phyloP scores from a whole-genome alignment of 2,888 invertebrate genomes.

The Tridacna crocea region DNA sequence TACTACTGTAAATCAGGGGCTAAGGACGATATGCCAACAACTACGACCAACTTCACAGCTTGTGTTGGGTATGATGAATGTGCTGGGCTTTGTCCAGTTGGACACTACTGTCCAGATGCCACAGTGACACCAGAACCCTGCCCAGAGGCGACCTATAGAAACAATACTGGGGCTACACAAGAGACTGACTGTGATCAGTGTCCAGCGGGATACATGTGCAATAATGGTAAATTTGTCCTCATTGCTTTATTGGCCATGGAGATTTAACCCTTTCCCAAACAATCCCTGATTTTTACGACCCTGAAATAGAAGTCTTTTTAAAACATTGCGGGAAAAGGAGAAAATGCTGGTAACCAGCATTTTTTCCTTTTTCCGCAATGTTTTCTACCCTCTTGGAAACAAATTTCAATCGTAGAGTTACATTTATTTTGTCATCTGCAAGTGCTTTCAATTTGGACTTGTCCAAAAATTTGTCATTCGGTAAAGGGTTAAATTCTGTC shows the following conservation, averaged over 20 bases:
- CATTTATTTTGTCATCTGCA: too few species aligned
- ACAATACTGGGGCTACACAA: slow-evolving; percentile 72
- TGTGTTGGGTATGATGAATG: slow-evolving; percentile 73
- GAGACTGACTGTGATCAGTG: slow-evolving; percentile 78
- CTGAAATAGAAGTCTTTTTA: too few species aligned
- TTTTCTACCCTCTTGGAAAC: too few species aligned
- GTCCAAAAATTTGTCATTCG: too few species aligned
- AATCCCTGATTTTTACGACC: too few species aligned
- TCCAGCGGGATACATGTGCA: slow-evolving; percentile 80
- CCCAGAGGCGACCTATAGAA: slow-evolving; percentile 78
- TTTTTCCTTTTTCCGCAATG: too few species aligned
- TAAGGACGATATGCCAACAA: slow-evolving; percentile 72
- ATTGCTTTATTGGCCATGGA: too few species aligned
- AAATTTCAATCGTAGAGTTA: too few species aligned
- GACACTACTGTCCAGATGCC: slow-evolving; percentile 79
- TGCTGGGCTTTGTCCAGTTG: slow-evolving; percentile 81
- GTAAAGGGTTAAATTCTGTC: too few species aligned
- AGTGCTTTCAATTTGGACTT: too few species aligned
- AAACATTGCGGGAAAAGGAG: too few species aligned
- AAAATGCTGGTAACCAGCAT: too few species aligned
- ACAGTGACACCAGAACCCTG: slow-evolving; percentile 75
- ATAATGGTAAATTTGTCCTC: slow-evolving; percentile 67
- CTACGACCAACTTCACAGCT: slow-evolving; percentile 62
- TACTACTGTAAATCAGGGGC: slow-evolving; percentile 81
- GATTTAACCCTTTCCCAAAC: not conserved